A percentile compares a stretch with the other conserved stretches of the same genome.
These are phyloP conservation scores for Elanoides forficatus DNA, from an alignment of 2,113 vertebrate genomes.

Conservation along the genomic window DNA sequence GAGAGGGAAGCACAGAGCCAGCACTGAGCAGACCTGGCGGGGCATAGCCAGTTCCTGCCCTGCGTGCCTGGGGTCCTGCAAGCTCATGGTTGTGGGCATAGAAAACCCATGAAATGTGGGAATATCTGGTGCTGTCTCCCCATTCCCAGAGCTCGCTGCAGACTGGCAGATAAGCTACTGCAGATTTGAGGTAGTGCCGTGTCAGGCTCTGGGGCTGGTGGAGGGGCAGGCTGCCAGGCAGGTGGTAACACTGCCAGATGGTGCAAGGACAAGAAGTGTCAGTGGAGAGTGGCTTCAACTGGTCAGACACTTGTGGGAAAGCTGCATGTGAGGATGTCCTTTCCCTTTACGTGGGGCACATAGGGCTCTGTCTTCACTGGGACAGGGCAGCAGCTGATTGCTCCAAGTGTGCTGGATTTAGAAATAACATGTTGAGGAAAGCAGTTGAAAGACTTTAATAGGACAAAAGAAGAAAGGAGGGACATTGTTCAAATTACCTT, in stretches of 20 bases:
- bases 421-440: not conserved
- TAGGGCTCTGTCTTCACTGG: not conserved
- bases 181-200: fast-evolving
- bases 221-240: not conserved
- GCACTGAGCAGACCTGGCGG: not conserved
- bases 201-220: not conserved
- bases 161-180: not conserved
- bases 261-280: not conserved
- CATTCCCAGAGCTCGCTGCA: not conserved
- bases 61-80: fast-evolving
- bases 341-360: not conserved
- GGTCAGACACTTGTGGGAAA: not conserved
- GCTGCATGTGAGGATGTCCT: not conserved
- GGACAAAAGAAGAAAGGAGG: not conserved
- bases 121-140: not conserved
- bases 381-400: too few relatives aligned
- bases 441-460: not conserved
- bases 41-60: not conserved
- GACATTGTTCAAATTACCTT: not conserved
- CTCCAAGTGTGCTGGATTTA: not conserved
- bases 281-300: not conserved
- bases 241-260: fast-evolving
- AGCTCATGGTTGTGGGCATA: not conserved
- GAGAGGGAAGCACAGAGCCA: not conserved
- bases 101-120: not conserved